Conservation (phyloP, 2,797 vertebrate genomes). For the Onychomys leucogaster region DNA sequence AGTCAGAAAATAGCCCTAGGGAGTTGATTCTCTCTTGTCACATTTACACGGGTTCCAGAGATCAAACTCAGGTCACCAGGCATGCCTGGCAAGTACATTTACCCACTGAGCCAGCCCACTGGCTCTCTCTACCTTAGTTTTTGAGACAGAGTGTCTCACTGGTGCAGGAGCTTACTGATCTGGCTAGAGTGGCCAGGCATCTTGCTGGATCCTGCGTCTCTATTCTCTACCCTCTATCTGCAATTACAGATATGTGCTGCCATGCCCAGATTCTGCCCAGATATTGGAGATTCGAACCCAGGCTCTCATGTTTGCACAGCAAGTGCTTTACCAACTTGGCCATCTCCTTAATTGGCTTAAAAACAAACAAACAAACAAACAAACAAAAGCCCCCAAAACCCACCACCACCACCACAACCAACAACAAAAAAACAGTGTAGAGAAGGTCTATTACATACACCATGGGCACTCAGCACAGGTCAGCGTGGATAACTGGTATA, state of each 20-base stretch:
- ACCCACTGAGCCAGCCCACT: not conserved
- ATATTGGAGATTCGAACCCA: not conserved
- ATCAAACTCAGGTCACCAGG: not conserved
- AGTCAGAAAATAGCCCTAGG: not conserved
- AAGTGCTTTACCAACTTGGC: not conserved
- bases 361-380: not conserved
- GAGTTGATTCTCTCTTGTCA: not conserved
- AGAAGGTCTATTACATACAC: not conserved
- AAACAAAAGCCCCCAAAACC: too few species aligned
- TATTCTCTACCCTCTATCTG: not conserved
- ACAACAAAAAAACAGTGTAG: not conserved
- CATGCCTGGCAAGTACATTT: not conserved
- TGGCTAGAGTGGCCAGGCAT: not conserved
- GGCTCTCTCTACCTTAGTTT: not conserved
- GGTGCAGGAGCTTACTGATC: not conserved
- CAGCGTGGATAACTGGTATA: accelerated
- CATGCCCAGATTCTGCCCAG: not conserved
- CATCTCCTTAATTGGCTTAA: not conserved
- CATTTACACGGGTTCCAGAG: not conserved
- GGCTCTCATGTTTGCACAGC: not conserved
- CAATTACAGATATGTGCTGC: not conserved
- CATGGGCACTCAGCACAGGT: accelerated
- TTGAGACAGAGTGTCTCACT: not conserved
- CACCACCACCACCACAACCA: too few species aligned
- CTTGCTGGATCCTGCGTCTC: not conserved